Base-by-base conservation (phyloP, 2,113 vertebrate species). In the Eulacestoma nigropectus region DNA sequence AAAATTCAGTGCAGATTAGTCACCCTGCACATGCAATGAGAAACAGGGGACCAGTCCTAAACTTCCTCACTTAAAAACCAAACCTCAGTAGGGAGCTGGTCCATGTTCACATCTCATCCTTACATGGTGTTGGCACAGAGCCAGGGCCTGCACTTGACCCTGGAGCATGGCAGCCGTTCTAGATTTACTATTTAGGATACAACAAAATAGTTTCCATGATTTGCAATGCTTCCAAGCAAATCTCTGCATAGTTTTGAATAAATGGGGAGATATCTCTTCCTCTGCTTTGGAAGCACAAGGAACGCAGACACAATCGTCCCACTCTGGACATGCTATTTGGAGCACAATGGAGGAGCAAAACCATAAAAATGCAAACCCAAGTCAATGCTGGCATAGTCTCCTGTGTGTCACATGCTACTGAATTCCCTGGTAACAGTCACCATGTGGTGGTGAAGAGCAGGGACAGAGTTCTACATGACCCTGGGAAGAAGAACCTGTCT, bases 161-260 rank as follows among this genome's bases (percentile, higher is more conserved):
- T 44, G 32, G 22, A 78, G 73, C 52, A 78, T 56, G 76, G 55
- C 86, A 95, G 56, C 78, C 75, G 29, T 84, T 85, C 83, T 81
- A 64, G 53, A 49, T 91, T 94, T 87, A 72, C 73, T 90, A 89
- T 95, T 93, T 92, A 92, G 80, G 80, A 84, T 78, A 75, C 53
- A 90, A 89, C 64, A 70, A 42, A 93, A 96, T 93, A 93, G 73
- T 95, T 96, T 95, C 91, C 95, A 9, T 72, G 35, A 86, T 89
- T 95, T 96, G 89, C 93, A 95, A 77, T 86, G 56, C 89, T 90
- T 89, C 84, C 82, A 95, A 88, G 75, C 68, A 91, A 90, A 91
- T 67, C 52, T 94, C 74, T 78, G 35, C 75, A 87, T 59, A 89
- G 29, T 89, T 90, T 84, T 72, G 56, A 81, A 93, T 77, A 93